A percentile compares a stretch with the other conserved stretches of the same genome.
phyloP scores from a whole-genome alignment of 2,113 vertebrate genomes.

The Neotoma lepida region DNA sequence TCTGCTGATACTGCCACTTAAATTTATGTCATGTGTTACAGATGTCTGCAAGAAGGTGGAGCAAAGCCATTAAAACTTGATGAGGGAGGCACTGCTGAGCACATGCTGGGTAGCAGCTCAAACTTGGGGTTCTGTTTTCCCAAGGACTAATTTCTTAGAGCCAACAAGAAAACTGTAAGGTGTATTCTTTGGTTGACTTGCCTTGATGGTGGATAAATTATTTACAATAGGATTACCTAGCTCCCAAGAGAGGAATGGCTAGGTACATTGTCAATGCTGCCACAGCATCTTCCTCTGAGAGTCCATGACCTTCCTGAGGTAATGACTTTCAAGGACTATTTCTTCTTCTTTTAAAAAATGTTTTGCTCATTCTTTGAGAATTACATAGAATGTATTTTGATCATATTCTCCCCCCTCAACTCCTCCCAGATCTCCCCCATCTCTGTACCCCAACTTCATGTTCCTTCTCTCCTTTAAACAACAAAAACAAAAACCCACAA shows the following conservation, averaged over 20 bases:
- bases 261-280: background rate
- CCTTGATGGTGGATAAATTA: background rate
- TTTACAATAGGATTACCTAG: background rate
- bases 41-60: slow-evolving; percentile 47
- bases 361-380: background rate
- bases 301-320: background rate
- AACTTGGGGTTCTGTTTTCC: background rate
- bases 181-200: background rate
- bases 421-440: background rate
- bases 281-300: background rate
- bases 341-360: background rate
- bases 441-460: background rate
- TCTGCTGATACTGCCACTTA: slow-evolving; percentile 58
- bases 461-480: background rate
- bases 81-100: background rate
- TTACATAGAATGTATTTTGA: background rate
- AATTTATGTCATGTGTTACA: slow-evolving; percentile 47
- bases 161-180: slow-evolving; percentile 32
- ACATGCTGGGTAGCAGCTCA: slow-evolving; percentile 23
- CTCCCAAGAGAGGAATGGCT: background rate
- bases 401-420: background rate
- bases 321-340: background rate
- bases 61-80: background rate
- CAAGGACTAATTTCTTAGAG: background rate
- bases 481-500: background rate